Base-by-base conservation (phyloP, 2,888 invertebrate species). In the Adelphocoris suturalis region DNA sequence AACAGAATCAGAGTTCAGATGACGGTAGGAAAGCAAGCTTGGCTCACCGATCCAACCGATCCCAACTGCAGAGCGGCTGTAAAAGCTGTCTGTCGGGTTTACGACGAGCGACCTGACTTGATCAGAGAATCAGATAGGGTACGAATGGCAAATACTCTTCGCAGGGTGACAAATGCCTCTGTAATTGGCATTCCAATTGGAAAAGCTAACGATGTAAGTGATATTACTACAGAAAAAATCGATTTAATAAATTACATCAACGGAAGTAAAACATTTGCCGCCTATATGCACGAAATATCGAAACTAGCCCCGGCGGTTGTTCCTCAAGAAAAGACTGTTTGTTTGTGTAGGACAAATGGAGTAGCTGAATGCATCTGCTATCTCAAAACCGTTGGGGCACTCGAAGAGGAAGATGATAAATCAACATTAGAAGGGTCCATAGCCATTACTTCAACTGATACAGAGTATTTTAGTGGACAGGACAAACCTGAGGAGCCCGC, bases 1-100 rank as follows among this genome's bases (percentile, higher is more conserved):
- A 89, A 89, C 28, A 82, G 28, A 82, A 47, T 89, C 19, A 11
- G 14, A 9, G 48, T 89, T 61, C 81, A 89, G n/a, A 89, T 89
- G 89, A 84, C 84, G 14, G 47, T 82, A 23, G 82, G 82, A n/a
- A 89, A 89, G 14, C 27, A 23, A 13, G n/a, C 61, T 16, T 89
- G 89, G 89, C 47, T 46, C 68, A 89, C 89, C 14, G 82, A 89
- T 7, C 57, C 81, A 11, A 14, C 37, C 19, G 48, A 82, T 52
- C 37, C 13, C 11, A 89, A 82, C 46, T 61, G 68, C 47, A 14
- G 47, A 12, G 89, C 89, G 16, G 89, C 89, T 14, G 12, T 23
- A 19, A 47, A 19, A 37, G 89, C 89, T 0, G 75, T 89, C 0
- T 13, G 9, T 3, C 19, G 46, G 7, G 89, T 89, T 7, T 89